phyloP scores from a whole-genome alignment of 92 coral and sea anemone species.

The Porites rus region DNA sequence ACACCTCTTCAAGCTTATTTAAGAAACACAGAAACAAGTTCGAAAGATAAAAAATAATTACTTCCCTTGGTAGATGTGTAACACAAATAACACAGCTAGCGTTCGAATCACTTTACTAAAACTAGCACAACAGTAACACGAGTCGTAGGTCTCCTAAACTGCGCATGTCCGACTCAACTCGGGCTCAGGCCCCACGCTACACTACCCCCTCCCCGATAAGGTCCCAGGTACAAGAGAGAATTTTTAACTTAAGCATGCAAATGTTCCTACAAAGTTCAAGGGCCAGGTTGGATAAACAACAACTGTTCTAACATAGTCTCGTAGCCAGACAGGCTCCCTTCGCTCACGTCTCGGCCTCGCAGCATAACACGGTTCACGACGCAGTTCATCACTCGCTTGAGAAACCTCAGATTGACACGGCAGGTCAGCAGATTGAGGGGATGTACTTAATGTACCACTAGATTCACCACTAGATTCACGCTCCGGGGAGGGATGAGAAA shows the following conservation, averaged over 20 bases:
- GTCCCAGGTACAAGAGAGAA: background rate
- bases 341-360: constrained; percentile 21
- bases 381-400: background rate
- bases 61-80: no score
- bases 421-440: no score
- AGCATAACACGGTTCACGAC: background rate
- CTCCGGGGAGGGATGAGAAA: no score
- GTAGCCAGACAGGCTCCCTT: constrained; percentile 15
- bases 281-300: background rate
- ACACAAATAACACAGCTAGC: no score
- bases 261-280: background rate
- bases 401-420: no score
- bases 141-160: background rate
- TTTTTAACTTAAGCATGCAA: background rate
- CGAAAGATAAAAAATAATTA: no score
- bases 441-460: no score
- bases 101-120: no score
- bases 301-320: constrained; percentile 29
- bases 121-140: no score
- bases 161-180: constrained; percentile 8
- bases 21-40: no score
- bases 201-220: constrained; percentile 19
- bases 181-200: constrained; percentile 46
- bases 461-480: no score
- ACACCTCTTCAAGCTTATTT: no score